These are phyloP conservation scores for Neotoma lepida DNA, from an alignment of 2,113 vertebrate species.

Conservation along the genomic window DNA sequence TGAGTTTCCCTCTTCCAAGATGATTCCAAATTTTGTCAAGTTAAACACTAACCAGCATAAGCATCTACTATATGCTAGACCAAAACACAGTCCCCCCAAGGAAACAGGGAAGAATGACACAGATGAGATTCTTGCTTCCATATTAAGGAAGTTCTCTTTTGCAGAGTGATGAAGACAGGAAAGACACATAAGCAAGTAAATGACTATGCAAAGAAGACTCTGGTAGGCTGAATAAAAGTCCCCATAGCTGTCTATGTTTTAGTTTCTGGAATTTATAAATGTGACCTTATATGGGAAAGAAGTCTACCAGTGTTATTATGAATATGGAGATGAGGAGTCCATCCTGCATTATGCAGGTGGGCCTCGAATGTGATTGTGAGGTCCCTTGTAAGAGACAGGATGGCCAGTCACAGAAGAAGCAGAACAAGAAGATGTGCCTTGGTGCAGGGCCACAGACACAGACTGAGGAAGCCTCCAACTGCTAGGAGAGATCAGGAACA, in stretches of 20 bases:
- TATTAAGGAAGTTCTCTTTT: neutral
- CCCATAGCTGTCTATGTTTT: neutral
- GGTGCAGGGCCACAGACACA: neutral
- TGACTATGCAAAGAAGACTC: slow-evolving; percentile 25
- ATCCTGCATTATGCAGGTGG: neutral
- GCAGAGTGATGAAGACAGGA: neutral
- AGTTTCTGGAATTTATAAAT: neutral
- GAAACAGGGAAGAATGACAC: neutral
- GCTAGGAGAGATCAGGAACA: neutral
- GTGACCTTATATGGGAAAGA: neutral
- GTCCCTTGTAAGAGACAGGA: neutral
- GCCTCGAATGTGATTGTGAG: neutral
- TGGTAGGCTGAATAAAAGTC: neutral
- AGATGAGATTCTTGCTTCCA: neutral
- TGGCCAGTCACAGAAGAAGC: neutral
- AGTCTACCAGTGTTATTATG: neutral
- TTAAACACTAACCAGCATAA: neutral
- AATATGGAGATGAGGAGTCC: neutral
- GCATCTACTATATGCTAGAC: neutral
- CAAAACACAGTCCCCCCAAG: neutral
- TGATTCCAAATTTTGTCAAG: neutral
- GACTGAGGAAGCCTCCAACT: too few relatives aligned
- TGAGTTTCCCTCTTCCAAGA: neutral
- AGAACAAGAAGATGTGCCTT: neutral
- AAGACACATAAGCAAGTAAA: neutral